phyloP scores from a whole-genome alignment of 2,797 vertebrate genomes.

The Nasua narica region DNA sequence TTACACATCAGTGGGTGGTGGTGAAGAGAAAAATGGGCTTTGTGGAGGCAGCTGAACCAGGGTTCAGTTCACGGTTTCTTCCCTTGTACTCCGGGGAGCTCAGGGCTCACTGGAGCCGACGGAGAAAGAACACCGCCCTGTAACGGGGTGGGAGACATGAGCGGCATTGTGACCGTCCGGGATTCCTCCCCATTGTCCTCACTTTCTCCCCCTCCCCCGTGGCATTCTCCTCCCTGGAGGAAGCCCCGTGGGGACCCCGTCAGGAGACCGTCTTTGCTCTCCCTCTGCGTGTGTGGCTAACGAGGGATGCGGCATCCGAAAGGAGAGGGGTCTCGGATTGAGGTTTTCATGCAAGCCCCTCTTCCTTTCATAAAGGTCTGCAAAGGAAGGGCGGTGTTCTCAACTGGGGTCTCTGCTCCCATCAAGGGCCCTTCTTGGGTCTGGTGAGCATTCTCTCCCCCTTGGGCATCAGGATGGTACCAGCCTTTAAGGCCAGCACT shows the following conservation, averaged over 20 bases:
- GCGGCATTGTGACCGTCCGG: fast-evolving
- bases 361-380: not conserved
- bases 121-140: too few relatives aligned
- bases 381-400: not conserved
- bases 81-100: not conserved
- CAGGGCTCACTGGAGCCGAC: not conserved
- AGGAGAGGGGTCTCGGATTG: fast-evolving
- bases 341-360: not conserved
- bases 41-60: not conserved
- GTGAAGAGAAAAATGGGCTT: not conserved
- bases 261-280: fast-evolving
- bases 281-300: not conserved
- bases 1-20: fast-evolving
- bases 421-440: too few relatives aligned
- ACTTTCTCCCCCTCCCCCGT: fast-evolving
- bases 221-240: not conserved
- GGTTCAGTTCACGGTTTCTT: not conserved
- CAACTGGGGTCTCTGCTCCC: too few relatives aligned
- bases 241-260: fast-evolving
- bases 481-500: fast-evolving
- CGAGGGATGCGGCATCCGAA: not conserved
- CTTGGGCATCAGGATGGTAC: not conserved
- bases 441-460: not conserved
- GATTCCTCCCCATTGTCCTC: not conserved
- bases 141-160: not conserved